Base-by-base conservation (phyloP, 2,797 vertebrate genomes). In the Alcedo atthis region DNA sequence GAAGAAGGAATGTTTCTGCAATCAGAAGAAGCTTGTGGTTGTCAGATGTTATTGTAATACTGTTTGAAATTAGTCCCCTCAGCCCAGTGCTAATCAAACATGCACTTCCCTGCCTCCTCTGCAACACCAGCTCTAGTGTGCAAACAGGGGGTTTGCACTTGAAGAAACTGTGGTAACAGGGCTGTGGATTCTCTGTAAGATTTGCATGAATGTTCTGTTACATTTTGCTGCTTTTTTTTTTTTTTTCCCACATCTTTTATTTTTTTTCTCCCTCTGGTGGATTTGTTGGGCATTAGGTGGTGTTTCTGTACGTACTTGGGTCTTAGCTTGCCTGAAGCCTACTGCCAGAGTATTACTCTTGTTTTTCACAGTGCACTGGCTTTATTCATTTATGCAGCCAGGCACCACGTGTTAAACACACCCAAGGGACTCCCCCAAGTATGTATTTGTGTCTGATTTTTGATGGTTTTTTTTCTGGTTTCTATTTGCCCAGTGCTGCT, bases 281-380 rank as follows among this genome's bases (percentile, higher is more conserved):
- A 8, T 63, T 42, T 71, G 33, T 28, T 54, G 59, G 42, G 17
- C 13, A 4, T 19, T 18, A 25, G 37, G 22, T 30, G 12, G 12
- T 49, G 40, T 21, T n/a, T 26, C 42, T 33, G 6, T 35, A 5
- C 2, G 3, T 37, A 5, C 33, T 43, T 5, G 0, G 24, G 15
- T 28, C 8, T 37, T 51, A 14, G 59, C 57, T n/a, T 42, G 19
- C 0, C 1, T 63, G 62, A 35, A 78, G 51, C 22, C 59, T 15
- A 6, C 40, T 1, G 2, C 21, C 1, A 9, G 5, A 24, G 35
- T 3, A 5, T 49, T 26, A 8, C 7, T 14, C 24, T 54, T 35
- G 4, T 14, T 37, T 10, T 59, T 54, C 21, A 15, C 20, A 16
- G 2, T 6, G 22, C 21, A 1, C 8, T 30, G 42, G 12, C 24